Evolutionary conservation across 1,140 invertebrate species (phyloP).

Genomic region (Drosophila bocqueti): DNA sequence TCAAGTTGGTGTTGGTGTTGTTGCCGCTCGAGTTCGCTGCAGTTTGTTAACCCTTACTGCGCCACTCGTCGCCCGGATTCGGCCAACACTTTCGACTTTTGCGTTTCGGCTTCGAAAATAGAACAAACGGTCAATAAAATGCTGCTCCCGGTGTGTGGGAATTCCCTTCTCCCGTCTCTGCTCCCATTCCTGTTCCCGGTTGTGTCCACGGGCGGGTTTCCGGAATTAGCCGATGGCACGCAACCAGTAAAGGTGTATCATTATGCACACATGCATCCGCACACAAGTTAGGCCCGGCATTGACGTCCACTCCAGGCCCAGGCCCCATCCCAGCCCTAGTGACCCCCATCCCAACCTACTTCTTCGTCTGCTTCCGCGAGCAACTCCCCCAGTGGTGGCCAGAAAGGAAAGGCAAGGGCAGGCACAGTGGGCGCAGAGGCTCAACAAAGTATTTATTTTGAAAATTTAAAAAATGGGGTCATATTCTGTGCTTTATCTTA

Average conservation of each 20-base stretch:
- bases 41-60: constrained; percentile 67
- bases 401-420: neutral
- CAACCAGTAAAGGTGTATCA: constrained; percentile 53
- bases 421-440: neutral
- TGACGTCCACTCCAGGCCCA: constrained; percentile 19
- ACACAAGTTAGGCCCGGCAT: constrained; percentile 12
- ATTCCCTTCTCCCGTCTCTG: constrained; percentile 45
- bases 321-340: constrained; percentile 15
- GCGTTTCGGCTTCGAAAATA: constrained; percentile 50
- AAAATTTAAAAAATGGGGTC: neutral
- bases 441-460: neutral
- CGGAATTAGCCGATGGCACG: constrained; percentile 70
- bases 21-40: constrained; percentile 60
- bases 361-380: neutral
- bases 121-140: constrained; percentile 26
- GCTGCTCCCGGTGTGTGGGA: constrained; percentile 8
- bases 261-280: constrained; percentile 49
- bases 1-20: constrained; percentile 16
- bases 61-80: constrained; percentile 10
- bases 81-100: constrained; percentile 56
- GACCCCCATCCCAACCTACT: constrained; percentile 27
- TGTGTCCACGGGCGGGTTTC: constrained; percentile 54
- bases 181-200: constrained; percentile 41
- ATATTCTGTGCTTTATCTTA: too few relatives aligned
- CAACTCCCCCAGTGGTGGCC: constrained; percentile 1